Base-by-base conservation (phyloP, 1,140 invertebrate genomes). In the Cryptotermes secundus region DNA sequence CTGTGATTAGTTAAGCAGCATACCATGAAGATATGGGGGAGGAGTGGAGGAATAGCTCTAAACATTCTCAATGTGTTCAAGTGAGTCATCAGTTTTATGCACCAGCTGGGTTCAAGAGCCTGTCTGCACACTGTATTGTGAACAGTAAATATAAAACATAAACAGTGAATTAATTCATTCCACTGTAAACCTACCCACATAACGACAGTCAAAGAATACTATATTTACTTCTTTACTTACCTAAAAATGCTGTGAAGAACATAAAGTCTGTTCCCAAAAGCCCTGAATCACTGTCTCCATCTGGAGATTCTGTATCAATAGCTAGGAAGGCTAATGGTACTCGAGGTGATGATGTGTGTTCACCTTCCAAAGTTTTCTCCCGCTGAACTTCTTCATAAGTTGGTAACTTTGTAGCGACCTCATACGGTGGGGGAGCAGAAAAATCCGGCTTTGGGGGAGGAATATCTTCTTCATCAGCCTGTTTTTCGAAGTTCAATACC, bases 321-420 rank as follows among this genome's bases (percentile, higher is more conserved):
- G 95, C 94, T 79, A 96, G 90, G 85, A 95, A 94, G 2, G 94
- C 91, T 31, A 94, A 90, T 84, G 94, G 93, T 26, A 53, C 81
- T 31, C 79, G 80, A 86, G 89, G 89, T 22, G 45, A 34, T 80
- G 26, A 34, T 80, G 26, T 36, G n/a, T 84, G 87, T 87, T 95
- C 94, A 83, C 94, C 95, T 88, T 96, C 94, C 86, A 96, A 90
- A 86, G 93, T 93, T 88, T 97, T 97, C 88, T 96, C 95, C 86
- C 95, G 91, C 88, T 97, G 95, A 80, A 97, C 96, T 89, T 98
- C 96, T 89, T 97, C 97, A 90, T 98, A 98, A 65, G 95, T 96
- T 35, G 97, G 97, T 87, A 97, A 90, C 90, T 96, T 96, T 22
- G 89, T 90, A 16, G 91, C 91, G 24, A 95, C 92, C 88, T 95